Base-by-base conservation (phyloP, 2,888 invertebrate species). In the Habroteleia sp. region DNA sequence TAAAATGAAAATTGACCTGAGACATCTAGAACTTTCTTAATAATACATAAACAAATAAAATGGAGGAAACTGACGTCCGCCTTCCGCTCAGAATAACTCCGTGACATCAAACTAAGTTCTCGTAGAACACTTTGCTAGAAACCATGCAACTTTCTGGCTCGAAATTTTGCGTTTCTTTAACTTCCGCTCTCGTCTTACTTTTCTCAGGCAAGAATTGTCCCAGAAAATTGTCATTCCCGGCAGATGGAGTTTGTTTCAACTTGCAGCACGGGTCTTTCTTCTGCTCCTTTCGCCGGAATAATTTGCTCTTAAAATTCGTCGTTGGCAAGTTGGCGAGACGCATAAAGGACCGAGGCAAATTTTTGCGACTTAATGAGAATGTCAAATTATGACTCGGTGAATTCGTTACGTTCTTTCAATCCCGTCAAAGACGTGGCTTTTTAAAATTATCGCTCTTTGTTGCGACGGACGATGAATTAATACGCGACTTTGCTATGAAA, bases 331-430 rank as follows among this genome's bases (percentile, higher is more conserved):
- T 46, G 13, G 23, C 46, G 29, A 39, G 11, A 52, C 10, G 11
- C 27, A 58, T 41, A 50, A 68, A 41, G 42, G 16, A 27, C 27
- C 13, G 14, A 35, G 25, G 13, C 33, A 17, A 42, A 50, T 58
- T 68, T 68, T 50, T 50, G 58, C 41, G 37, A 68, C 48, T 48
- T 50, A 44, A 68, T 48, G 48, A 56, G 48, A 58, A 58, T 48
- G 50, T 50, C 33, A 50, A 58, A 68, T 66, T 39, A 65, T 13
- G 25, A 46, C 46, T 31, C 29, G 2, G 39, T 20, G 20, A 46
- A 66, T 56, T 56, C 41, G 44, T 56, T 56, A 46, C 35, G 41
- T 42, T 41, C 52, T 52, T 42, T 63, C 41, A 65, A 65, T 65
- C 23, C 13, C 23, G 13, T 31, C 52, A 50, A 65, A 65, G 41